Conservation (phyloP, 2,888 invertebrate species). For the Mythimna ferrago region DNA sequence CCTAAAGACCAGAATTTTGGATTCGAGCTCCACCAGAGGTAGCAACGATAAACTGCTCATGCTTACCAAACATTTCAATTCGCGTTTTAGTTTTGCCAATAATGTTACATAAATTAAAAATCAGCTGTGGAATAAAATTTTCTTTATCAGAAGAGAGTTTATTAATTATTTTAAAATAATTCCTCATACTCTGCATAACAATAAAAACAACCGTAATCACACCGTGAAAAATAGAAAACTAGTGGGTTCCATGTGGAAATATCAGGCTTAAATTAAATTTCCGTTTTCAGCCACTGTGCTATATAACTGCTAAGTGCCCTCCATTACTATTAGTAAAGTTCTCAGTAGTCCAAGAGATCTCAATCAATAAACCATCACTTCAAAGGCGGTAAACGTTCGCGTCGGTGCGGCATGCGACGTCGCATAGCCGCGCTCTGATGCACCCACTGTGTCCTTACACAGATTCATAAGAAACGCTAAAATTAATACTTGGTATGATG, state of each 20-base stretch:
- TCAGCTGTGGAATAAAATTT: not conserved
- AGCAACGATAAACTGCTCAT: conserved; percentile 56
- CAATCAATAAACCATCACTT: conserved; percentile 56
- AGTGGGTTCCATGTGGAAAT: not conserved
- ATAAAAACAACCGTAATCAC: not conserved
- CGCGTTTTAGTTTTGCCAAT: not conserved
- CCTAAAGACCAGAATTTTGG: conserved; percentile 95
- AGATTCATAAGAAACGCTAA: conserved; percentile 43
- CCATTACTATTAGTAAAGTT: conserved; percentile 14
- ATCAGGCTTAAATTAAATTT: not conserved
- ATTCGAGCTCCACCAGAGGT: conserved; percentile 94
- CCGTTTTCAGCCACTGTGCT: not conserved
- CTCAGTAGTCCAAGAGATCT: conserved; percentile 38
- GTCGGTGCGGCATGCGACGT: conserved; percentile 15
- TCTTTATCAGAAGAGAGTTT: not conserved
- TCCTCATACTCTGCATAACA: not conserved
- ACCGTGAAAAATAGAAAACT: no score
- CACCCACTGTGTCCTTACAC: conserved; percentile 26
- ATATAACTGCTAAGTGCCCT: conserved; percentile 14
- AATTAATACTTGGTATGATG: conserved; percentile 22
- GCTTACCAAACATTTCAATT: no score
- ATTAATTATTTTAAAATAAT: not conserved
- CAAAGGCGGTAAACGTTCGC: conserved; percentile 35
- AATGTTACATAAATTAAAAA: not conserved
- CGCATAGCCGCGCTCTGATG: conserved; percentile 40